phyloP scores from a whole-genome alignment of 2,113 vertebrate species.

The Drymodes brunneopygia region DNA sequence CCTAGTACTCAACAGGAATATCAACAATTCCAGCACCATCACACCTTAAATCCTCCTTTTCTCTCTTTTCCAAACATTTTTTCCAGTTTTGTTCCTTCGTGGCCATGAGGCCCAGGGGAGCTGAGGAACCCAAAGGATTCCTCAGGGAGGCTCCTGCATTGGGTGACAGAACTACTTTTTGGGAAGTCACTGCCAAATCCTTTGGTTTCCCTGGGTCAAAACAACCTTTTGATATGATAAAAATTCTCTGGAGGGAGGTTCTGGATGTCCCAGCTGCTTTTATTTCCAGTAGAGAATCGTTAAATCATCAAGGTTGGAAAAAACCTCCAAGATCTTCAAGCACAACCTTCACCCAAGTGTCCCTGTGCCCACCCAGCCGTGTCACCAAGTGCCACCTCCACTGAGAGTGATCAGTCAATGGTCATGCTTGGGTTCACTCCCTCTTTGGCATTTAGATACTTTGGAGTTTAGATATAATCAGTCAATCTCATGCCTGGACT shows the following conservation, averaged over 20 bases:
- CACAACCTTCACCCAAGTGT: not conserved
- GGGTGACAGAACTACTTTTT: not conserved
- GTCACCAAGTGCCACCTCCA: not conserved
- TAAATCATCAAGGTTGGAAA: not conserved
- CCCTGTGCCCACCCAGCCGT: not conserved
- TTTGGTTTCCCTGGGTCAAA: not conserved
- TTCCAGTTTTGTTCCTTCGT: not conserved
- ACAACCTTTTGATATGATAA: not conserved
- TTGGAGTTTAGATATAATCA: not conserved
- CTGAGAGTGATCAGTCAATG: rapidly evolving
- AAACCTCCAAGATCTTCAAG: not conserved
- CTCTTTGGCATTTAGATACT: not conserved
- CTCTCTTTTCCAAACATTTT: not conserved
- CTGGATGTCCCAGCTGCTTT: not conserved
- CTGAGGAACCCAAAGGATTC: not conserved
- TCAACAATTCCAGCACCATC: not conserved
- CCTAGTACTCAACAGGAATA: not conserved
- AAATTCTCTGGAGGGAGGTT: not conserved
- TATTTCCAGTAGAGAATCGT: not conserved
- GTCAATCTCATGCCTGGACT: not conserved
- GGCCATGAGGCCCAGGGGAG: not conserved
- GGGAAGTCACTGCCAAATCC: not conserved
- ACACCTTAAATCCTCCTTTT: not conserved
- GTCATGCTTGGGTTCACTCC: too few relatives aligned
- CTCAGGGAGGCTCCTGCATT: not conserved